Evolutionary conservation across 1,140 invertebrate genomes (phyloP), one percentile per base, ranked within the genome.

Genomic region (Listronotus bonariensis): DNA sequence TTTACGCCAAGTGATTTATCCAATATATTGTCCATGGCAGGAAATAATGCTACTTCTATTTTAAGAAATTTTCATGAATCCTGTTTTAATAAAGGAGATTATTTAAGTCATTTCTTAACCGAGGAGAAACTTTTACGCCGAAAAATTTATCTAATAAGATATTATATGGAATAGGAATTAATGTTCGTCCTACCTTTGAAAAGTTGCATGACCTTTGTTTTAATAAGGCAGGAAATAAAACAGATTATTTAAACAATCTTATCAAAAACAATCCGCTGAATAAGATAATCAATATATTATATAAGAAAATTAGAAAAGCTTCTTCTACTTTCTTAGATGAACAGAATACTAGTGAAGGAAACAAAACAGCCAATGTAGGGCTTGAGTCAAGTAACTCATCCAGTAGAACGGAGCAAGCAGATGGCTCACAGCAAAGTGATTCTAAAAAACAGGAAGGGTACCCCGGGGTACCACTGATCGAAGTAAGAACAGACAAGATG

Each of bases 181-280:
- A n/a, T n/a, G n/a, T n/a, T n/a, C n/a, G n/a, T n/a, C n/a, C n/a
- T n/a, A n/a, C n/a, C n/a, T n/a, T n/a, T n/a, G n/a, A n/a, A n/a
- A n/a, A n/a, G n/a, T n/a, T n/a, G n/a, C n/a, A n/a, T n/a, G n/a
- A n/a, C n/a, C n/a, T n/a, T n/a, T n/a, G n/a, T n/a, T n/a, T n/a
- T n/a, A n/a, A n/a, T n/a, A n/a, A n/a, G n/a, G n/a, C n/a, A n/a
- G n/a, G n/a, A n/a, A n/a, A n/a, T n/a, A n/a, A n/a, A n/a, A n/a
- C n/a, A n/a, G n/a, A n/a, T 38, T 76, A 76, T 71, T 76, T 76
- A 48, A 71, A 66, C n/a, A 67, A 68, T 69, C 68, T 76, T 67
- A 70, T 74, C 14, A 67, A 72, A 69, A 67, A 68, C 57, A 57
- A 54, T 4, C n/a, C 5, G 32, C 26, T 14, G 17, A 51, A 54